Conservation (phyloP, 2,888 invertebrate genomes). For the Lapara coniferarum region DNA sequence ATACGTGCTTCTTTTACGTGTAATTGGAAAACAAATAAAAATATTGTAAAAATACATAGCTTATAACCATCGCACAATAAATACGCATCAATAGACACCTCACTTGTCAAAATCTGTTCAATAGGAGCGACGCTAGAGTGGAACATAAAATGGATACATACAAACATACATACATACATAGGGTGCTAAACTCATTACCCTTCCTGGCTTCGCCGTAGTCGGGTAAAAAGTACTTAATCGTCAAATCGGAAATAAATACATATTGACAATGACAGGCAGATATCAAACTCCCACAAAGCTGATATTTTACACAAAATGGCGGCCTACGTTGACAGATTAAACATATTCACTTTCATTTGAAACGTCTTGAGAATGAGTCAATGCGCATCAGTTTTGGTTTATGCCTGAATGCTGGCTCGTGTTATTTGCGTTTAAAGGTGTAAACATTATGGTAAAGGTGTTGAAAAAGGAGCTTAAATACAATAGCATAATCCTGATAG, state of each 20-base stretch:
- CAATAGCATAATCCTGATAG: constrained; percentile 5
- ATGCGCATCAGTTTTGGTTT: constrained; percentile 42
- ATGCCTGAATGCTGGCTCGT: constrained; percentile 45
- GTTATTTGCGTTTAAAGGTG: constrained; percentile 42
- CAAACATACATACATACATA: too few species aligned
- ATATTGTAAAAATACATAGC: too few species aligned
- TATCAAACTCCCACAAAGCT: not conserved
- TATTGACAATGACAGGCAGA: not conserved
- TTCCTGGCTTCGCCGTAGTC: too few species aligned
- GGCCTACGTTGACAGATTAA: constrained; percentile 40
- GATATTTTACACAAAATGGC: constrained; percentile 10
- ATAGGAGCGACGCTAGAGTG: too few species aligned
- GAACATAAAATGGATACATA: too few species aligned
- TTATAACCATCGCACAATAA: too few species aligned
- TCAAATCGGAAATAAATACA: constrained; percentile 9
- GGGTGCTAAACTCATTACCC: too few species aligned
- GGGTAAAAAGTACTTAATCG: too few species aligned
- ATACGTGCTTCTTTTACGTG: too few species aligned
- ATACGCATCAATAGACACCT: too few species aligned
- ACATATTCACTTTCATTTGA: constrained; percentile 42
- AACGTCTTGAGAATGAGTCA: constrained; percentile 34
- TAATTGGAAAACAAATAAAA: too few species aligned
- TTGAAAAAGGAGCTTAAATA: constrained; percentile 5
- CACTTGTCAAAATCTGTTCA: too few species aligned
- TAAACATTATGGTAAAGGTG: constrained; percentile 29